These are phyloP conservation scores for Acheta domesticus DNA, from an alignment of 2,888 invertebrate species.

Conservation along the genomic window DNA sequence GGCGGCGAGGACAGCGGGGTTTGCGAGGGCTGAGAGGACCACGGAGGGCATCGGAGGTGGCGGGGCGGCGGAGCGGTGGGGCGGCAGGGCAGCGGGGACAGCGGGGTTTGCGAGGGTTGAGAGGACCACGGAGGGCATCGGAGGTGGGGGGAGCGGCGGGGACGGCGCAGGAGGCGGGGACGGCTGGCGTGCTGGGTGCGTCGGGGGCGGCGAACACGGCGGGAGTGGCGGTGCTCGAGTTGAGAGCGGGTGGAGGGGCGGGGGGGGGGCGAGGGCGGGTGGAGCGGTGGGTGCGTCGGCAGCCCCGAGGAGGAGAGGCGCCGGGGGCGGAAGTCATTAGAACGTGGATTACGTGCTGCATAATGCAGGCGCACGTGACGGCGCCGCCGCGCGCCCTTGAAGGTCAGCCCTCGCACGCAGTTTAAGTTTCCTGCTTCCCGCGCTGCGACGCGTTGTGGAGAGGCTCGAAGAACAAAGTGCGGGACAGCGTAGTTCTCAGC, in stretches of 20 bases:
- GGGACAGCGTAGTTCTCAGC: too few relatives aligned
- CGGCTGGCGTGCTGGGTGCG: too few relatives aligned
- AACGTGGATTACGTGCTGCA: constrained; percentile 7
- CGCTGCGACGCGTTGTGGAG: neutral
- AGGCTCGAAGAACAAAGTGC: too few relatives aligned
- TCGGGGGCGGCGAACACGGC: neutral
- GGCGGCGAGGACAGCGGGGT: too few relatives aligned
- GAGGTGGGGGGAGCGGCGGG: too few relatives aligned
- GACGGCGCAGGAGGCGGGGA: too few relatives aligned
- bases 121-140: too few relatives aligned
- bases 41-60: too few relatives aligned
- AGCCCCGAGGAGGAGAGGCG: neutral
- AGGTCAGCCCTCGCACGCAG: neutral
- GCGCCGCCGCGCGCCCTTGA: neutral
- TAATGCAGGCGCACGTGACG: neutral
- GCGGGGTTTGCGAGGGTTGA: too few relatives aligned
- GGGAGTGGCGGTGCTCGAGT: neutral
- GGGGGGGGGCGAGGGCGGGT: neutral
- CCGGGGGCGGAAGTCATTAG: neutral
- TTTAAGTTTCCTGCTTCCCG: neutral
- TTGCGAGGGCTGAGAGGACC: too few relatives aligned
- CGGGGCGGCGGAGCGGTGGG: too few relatives aligned
- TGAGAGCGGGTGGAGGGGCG: neutral
- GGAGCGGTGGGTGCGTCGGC: neutral
- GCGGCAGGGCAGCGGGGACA: too few relatives aligned